Evolutionary conservation across 92 coral and sea anemone species (phyloP), one percentile per base, ranked within the genome.

Genomic region (Paramuricea clavata): DNA sequence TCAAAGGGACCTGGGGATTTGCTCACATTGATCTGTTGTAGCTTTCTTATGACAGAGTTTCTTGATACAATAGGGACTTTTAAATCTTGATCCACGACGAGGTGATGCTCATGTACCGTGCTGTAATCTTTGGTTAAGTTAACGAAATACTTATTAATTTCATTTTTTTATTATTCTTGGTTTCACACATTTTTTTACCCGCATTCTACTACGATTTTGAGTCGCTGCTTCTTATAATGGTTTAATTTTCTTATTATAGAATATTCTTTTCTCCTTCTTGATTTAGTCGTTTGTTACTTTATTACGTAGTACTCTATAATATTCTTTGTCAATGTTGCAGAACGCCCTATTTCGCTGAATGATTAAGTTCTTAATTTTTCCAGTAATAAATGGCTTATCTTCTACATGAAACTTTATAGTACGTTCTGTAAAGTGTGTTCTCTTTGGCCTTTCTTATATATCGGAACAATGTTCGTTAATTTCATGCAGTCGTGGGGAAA

Each of bases 1-100:
- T 74, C 81, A 23, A 74, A 74, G 6, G 81, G 81, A 9, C 81
- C 61, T 41, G 81, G 8, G 35, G 61, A 74, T 44, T 74, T 74
- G 31, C 43, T 44, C 32, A 49, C 60, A 44, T 74, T 43, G 23
- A 74, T 22, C 50, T 67, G 1, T 1, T 67, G 74, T 1, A 67
- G 74, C 35, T 67, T 67, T 30, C 41, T 12, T 26, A 5, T 2
- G 74, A 67, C 74, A 67, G 74, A 67, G 17, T 67, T 12, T 30
- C 74, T 67, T 67, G 74, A 67, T 67, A 22, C 35, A 25, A 22
- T 67, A 30, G 74, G 74, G 25, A 67, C 36, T 67, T 67, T 1
- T 30, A 67, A 67, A 30, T 67, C 74, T 26, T 10, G 36, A 67
- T 10, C 74, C 11, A 12, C 74, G 41, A 67, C 74, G 74, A 67